These are phyloP conservation scores for Peromyscus maniculatus DNA, from an alignment of 2,113 vertebrate species.

Conservation along the genomic window DNA sequence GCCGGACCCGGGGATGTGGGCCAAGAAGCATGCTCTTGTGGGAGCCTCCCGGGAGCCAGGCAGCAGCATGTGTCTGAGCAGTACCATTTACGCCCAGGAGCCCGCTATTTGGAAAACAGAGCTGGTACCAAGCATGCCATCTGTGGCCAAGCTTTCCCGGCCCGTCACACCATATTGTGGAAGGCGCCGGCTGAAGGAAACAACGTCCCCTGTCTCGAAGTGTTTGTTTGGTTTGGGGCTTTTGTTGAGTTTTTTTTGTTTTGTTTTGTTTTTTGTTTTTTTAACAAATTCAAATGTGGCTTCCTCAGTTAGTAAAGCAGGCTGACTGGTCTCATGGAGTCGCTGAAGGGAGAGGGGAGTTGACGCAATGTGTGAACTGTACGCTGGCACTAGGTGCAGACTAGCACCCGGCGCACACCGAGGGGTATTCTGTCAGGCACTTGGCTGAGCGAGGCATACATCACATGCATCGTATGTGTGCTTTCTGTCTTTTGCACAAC, in stretches of 20 bases:
- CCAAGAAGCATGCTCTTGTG: slow-evolving; percentile 7
- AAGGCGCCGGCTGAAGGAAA: slow-evolving; percentile 61
- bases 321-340: slow-evolving; percentile 1
- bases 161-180: slow-evolving; percentile 71
- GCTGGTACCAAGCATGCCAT: slow-evolving; percentile 69
- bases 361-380: accelerated
- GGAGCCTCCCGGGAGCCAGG: slow-evolving; percentile 48
- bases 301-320: slow-evolving; percentile 60
- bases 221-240: slow-evolving; percentile 80
- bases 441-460: accelerated
- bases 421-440: not conserved
- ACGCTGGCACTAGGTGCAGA: not conserved
- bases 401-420: accelerated
- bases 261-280: slow-evolving; percentile 71
- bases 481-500: not conserved
- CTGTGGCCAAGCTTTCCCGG: slow-evolving; percentile 67
- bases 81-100: slow-evolving; percentile 69
- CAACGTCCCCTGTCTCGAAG: not conserved
- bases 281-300: slow-evolving; percentile 78
- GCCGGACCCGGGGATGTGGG: slow-evolving; percentile 37
- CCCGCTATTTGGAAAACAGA: slow-evolving; percentile 75
- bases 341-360: not conserved
- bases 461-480: accelerated
- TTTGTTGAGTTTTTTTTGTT: slow-evolving; percentile 81
- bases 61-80: slow-evolving; percentile 65